Base-by-base conservation (phyloP, 2,797 vertebrate genomes). In the Molossus alvarezi region DNA sequence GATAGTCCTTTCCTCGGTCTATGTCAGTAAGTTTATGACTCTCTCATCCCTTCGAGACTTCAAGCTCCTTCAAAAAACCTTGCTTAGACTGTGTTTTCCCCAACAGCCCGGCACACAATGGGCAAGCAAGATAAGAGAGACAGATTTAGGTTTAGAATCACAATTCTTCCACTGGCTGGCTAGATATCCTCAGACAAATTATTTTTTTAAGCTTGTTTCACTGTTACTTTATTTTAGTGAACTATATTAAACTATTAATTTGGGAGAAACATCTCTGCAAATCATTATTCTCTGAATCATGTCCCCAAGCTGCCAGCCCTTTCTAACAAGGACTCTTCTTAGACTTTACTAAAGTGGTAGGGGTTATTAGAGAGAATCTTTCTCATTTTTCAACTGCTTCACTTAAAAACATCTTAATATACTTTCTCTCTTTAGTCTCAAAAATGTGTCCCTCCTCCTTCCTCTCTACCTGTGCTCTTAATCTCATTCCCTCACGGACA, bases 201-300 rank as follows among this genome's bases (percentile, higher is more conserved):
- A 41, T 79, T 58, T 25, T 37, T 37, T 58, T 91, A 93, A 91
- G 13, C 48, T 75, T 94, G 37, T 90, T 95, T 97, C 27, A 82
- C 86, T 85, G 62, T 91, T 80, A 88, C 67, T 95, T 97, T 95
- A 84, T 90, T 92, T 95, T 93, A 94, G 83, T 90, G 55, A 90
- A 90, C 51, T 91, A 73, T 37, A 82, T 73, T 91, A 94, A 96
- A 91, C 84, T 96, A 84, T 91, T 53, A 95, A 79, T 94, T 96
- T 91, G 57, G 65, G 17, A 33, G 79, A 84, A 92, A 89, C 6
- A 85, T 45, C 53, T 95, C 85, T 87, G 48, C 33, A 93, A 82
- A 83, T 92, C 25, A 2, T 45, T 41, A 90, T 41, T 27, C 13
- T 64, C 64, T 29, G 65, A 79, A 69, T 71, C 53, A 79, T 53